A percentile compares a stretch with the other conserved stretches of the same genome.
Conservation (phyloP, 53 echinoderm and acorn worm genomes). For the Echinometra lucunter region DNA sequence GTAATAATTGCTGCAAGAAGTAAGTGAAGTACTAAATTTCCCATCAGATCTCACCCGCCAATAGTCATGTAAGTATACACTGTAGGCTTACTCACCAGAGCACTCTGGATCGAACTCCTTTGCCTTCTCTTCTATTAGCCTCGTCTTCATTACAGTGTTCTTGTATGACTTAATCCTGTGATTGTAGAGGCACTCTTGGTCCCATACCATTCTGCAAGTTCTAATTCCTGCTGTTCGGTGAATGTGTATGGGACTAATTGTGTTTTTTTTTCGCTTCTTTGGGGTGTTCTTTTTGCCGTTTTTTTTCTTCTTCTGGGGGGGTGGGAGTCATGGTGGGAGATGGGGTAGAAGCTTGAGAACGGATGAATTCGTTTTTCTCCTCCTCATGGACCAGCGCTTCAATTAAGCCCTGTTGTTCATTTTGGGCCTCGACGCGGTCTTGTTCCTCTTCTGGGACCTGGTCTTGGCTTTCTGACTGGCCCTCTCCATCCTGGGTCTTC, state of each 20-base stretch:
- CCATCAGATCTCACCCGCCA: neutral
- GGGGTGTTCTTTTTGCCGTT: neutral
- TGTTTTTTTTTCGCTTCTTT: slow-evolving; percentile 10
- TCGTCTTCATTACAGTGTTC: slow-evolving; percentile 18
- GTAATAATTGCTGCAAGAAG: neutral
- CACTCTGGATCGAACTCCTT: slow-evolving; percentile 38
- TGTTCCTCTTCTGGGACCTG: slow-evolving; percentile 10
- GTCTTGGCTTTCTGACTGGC: neutral
- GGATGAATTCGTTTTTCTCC: slow-evolving; percentile 19
- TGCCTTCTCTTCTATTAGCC: slow-evolving; percentile 36
- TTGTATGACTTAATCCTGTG: slow-evolving; percentile 12
- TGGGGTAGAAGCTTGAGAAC: slow-evolving; percentile 5
- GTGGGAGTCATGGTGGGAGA: neutral
- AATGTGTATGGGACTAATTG: neutral
- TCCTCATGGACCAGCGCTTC: neutral
- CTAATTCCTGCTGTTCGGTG: slow-evolving; percentile 40
- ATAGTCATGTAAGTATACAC: neutral
- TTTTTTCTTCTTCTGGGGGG: neutral
- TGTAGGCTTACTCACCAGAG: slow-evolving; percentile 6
- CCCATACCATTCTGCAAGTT: slow-evolving; percentile 33
- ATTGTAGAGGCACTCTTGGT: slow-evolving; percentile 11
- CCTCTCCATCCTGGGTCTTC: slow-evolving; percentile 6
- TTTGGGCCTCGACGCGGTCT: slow-evolving; percentile 7
- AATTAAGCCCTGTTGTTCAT: slow-evolving; percentile 12
- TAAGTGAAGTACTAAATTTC: neutral